These are phyloP conservation scores for Sebastes schlegelii DNA, from an alignment of 2,113 vertebrate species.

Conservation along the genomic window DNA sequence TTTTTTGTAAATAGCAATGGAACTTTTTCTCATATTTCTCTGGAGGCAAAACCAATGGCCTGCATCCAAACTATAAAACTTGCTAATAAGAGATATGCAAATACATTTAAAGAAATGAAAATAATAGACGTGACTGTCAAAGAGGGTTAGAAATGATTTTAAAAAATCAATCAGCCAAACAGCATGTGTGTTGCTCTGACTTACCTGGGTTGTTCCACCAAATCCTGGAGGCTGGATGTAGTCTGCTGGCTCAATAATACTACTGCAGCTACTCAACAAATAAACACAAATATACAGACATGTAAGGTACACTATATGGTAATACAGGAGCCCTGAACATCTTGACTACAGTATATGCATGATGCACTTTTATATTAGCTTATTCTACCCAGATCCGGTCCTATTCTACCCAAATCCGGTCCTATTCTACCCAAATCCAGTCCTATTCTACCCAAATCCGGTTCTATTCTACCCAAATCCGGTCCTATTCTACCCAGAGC, in stretches of 20 bases:
- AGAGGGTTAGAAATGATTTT: not conserved
- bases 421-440: no score
- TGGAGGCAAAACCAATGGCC: not conserved
- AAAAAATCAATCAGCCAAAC: not conserved
- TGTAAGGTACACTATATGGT: not conserved
- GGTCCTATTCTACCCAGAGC: no score
- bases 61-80: not conserved
- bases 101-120: not conserved
- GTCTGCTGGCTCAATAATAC: conserved; percentile 94
- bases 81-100: not conserved
- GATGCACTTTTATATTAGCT: no score
- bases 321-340: not conserved
- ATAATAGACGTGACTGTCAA: not conserved
- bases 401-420: no score
- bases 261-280: conserved; percentile 83
- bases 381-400: not conserved
- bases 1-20: not conserved
- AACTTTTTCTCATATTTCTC: not conserved
- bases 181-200: conserved; percentile 6
- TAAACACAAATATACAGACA: not conserved
- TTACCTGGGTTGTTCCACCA: conserved; percentile 93
- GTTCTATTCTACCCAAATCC: no score
- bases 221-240: conserved; percentile 95
- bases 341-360: not conserved
- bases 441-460: not conserved